Evolutionary conservation across 1,140 invertebrate species (phyloP).

Genomic region (Coelopa frigida): DNA sequence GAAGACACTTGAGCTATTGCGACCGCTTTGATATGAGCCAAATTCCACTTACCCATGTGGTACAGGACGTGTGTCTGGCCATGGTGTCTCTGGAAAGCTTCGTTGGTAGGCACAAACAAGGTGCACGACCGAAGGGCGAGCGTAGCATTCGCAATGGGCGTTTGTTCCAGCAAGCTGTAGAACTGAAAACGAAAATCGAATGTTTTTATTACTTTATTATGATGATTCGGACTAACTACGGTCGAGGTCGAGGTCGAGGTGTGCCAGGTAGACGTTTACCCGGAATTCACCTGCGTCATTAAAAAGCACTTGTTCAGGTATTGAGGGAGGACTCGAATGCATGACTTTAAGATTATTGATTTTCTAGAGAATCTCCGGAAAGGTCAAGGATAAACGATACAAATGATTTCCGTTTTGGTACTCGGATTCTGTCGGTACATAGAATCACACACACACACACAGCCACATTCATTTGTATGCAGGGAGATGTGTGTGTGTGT

Average conservation of each 20-base stretch:
- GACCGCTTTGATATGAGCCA: conserved; percentile 2
- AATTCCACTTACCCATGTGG: conserved; percentile 66
- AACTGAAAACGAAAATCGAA: conserved; percentile 56
- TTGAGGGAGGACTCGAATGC: too few species aligned
- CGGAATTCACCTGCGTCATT: neutral
- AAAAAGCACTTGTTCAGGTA: neutral
- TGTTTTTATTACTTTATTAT: conserved; percentile 7
- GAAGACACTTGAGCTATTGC: conserved; percentile 9
- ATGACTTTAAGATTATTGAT: too few species aligned
- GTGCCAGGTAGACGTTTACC: conserved; percentile 1
- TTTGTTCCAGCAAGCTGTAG: conserved; percentile 59
- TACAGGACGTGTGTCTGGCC: conserved; percentile 59
- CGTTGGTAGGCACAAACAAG: conserved; percentile 71
- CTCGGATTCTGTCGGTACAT: too few species aligned
- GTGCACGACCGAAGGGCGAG: conserved; percentile 62
- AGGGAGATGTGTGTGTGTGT: conserved; percentile 10
- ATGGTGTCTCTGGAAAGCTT: conserved; percentile 63
- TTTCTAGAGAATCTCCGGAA: too few species aligned
- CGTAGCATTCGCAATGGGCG: conserved; percentile 58
- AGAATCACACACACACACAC: neutral
- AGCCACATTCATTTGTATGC: conserved; percentile 5
- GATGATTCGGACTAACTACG: neutral
- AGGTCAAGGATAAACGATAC: too few species aligned
- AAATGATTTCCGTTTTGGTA: too few species aligned
- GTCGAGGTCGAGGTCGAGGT: conserved; percentile 4